Evolutionary conservation across 2,113 vertebrate species (phyloP).

Genomic region (Pelodiscus sinensis): DNA sequence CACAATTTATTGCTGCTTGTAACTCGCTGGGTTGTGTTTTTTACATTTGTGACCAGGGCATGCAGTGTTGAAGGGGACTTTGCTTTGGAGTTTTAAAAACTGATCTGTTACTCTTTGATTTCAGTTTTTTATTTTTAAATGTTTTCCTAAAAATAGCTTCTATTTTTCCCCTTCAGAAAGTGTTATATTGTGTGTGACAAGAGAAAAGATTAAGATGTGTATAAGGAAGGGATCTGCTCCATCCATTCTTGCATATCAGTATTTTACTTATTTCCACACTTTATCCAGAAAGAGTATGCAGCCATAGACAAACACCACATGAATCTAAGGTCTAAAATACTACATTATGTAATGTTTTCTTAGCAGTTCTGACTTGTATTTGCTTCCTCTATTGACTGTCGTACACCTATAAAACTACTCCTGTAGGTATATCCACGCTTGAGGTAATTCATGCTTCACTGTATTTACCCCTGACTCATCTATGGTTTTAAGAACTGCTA

Average conservation of each 20-base stretch:
- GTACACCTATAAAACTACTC: slow-evolving; percentile 37
- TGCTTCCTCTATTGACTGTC: slow-evolving; percentile 46
- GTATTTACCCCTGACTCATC: slow-evolving; percentile 60
- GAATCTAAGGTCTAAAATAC: neutral
- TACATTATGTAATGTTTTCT: slow-evolving; percentile 53
- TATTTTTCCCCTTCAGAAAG: neutral
- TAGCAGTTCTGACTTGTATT: slow-evolving; percentile 58
- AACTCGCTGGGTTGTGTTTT: neutral
- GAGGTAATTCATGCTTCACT: slow-evolving; percentile 29
- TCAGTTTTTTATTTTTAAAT: neutral
- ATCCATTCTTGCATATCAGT: slow-evolving; percentile 17
- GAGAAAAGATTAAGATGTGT: neutral
- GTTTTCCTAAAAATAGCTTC: neutral
- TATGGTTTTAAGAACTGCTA: slow-evolving; percentile 44
- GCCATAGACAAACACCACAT: slow-evolving; percentile 49
- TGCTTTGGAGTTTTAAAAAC: neutral
- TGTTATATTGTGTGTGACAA: neutral
- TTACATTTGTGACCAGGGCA: neutral
- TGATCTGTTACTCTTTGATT: neutral
- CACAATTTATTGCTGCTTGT: neutral
- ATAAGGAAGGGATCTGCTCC: neutral
- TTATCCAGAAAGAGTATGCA: slow-evolving; percentile 9
- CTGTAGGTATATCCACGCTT: slow-evolving; percentile 43
- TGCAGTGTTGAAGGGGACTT: neutral
- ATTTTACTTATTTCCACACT: neutral